phyloP scores from a whole-genome alignment of 2,113 vertebrate species.

The Piliocolobus tephrosceles region DNA sequence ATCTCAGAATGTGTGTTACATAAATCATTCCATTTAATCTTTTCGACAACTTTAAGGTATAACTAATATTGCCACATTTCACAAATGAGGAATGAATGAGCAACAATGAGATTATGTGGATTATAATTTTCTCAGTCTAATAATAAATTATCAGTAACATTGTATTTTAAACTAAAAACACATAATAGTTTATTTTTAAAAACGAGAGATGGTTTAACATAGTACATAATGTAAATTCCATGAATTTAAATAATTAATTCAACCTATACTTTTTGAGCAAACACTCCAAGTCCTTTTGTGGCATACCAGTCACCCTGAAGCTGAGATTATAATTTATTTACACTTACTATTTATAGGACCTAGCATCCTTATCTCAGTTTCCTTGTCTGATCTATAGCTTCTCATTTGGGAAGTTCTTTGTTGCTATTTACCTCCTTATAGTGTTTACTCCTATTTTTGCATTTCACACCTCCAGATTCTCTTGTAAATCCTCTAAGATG shows the following conservation, averaged over 20 bases:
- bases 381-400: background rate
- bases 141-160: background rate
- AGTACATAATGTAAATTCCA: background rate
- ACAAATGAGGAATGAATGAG: background rate
- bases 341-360: background rate
- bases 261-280: background rate
- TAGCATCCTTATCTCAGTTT: background rate
- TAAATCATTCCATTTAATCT: background rate
- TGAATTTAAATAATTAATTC: slow-evolving; percentile 9
- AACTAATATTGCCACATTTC: background rate
- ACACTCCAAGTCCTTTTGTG: background rate
- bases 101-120: background rate
- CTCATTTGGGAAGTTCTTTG: background rate
- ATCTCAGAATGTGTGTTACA: background rate
- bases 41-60: background rate
- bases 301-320: background rate
- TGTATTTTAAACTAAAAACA: slow-evolving; percentile 15
- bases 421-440: background rate
- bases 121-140: background rate
- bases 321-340: slow-evolving; percentile 19
- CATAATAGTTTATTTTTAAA: background rate
- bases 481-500: background rate
- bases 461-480: background rate
- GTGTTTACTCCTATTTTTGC: background rate
- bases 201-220: background rate